These are phyloP conservation scores for Lacerta viridis DNA, from an alignment of 2,797 vertebrate species.

Conservation along the genomic window DNA sequence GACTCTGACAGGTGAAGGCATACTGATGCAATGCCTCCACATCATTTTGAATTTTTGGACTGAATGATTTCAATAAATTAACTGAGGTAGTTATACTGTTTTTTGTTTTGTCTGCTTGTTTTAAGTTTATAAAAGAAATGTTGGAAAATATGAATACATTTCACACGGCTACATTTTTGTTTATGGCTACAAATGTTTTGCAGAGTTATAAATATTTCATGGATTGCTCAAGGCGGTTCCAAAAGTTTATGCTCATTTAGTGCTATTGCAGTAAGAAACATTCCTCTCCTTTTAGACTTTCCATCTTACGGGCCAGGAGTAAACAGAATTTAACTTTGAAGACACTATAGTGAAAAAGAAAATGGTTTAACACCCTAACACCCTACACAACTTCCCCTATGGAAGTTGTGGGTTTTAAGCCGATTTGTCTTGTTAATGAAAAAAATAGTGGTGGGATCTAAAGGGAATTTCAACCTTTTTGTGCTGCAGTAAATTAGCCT, in stretches of 20 bases:
- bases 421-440: slow-evolving; percentile 38
- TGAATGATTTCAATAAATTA: neutral
- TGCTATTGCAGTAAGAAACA: slow-evolving; percentile 43
- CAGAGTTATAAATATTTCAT: slow-evolving; percentile 65
- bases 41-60: neutral
- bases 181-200: slow-evolving; percentile 59
- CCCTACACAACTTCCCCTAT: slow-evolving; percentile 23
- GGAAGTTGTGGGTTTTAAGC: slow-evolving; percentile 58
- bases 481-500: slow-evolving; percentile 45
- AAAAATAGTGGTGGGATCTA: slow-evolving; percentile 46
- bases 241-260: slow-evolving; percentile 64
- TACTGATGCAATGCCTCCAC: neutral
- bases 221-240: neutral
- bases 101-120: neutral
- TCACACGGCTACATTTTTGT: slow-evolving; percentile 63
- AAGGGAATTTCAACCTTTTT: slow-evolving; percentile 56
- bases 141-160: slow-evolving; percentile 59
- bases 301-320: slow-evolving; percentile 40
- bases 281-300: slow-evolving; percentile 12
- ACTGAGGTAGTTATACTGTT: slow-evolving; percentile 40
- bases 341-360: slow-evolving; percentile 1
- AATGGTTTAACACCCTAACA: slow-evolving; percentile 1
- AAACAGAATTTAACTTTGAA: slow-evolving; percentile 47
- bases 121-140: slow-evolving; percentile 49
- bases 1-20: neutral